Conservation (phyloP, 2,888 invertebrate genomes). For the Caenorhabditis sulstoni region DNA sequence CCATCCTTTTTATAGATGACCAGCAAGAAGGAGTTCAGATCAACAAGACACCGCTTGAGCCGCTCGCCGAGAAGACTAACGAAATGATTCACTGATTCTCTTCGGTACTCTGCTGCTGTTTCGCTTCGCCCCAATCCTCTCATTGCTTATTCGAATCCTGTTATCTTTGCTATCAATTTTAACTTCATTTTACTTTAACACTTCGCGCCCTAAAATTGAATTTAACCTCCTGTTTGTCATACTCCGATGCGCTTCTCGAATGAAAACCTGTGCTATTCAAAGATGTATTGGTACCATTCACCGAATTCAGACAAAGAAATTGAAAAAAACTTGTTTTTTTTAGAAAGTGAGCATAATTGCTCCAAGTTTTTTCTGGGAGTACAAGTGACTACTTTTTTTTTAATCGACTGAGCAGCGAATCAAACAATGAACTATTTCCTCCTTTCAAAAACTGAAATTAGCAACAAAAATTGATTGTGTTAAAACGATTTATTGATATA, state of each 20-base stretch:
- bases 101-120: neutral
- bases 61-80: conserved; percentile 54
- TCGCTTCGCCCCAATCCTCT: neutral
- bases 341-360: no score
- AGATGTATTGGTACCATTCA: no score
- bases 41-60: conserved; percentile 31
- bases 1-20: conserved; percentile 40
- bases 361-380: no score
- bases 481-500: neutral
- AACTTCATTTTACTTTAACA: no score
- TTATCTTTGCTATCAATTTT: neutral
- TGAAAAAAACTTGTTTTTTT: no score
- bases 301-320: no score
- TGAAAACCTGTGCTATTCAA: no score
- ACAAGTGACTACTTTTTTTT: no score
- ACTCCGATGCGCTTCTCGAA: no score
- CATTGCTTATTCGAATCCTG: neutral
- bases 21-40: conserved; percentile 46
- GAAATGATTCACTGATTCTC: conserved; percentile 39
- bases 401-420: no score
- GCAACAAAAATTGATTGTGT: neutral
- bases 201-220: no score
- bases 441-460: neutral
- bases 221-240: no score
- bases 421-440: neutral